These are phyloP conservation scores for Heterodera schachtii DNA, from an alignment of 1,140 invertebrate genomes.

Conservation along the genomic window DNA sequence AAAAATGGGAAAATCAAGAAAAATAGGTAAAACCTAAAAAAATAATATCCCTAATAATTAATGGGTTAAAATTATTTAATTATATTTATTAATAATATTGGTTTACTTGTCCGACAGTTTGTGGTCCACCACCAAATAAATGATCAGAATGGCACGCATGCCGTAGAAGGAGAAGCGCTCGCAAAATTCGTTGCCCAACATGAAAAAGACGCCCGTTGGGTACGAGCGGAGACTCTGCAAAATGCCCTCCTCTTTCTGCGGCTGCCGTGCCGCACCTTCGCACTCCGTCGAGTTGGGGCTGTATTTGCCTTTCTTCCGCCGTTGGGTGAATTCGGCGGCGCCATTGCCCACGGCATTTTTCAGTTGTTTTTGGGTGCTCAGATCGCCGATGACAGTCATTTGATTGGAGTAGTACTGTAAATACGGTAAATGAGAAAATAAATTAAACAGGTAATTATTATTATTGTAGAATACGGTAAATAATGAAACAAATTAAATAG, in stretches of 20 bases:
- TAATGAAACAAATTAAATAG: too few relatives aligned
- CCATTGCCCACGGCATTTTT: background rate
- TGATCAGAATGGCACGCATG: constrained; percentile 72
- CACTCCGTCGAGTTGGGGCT: background rate
- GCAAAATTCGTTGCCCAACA: constrained; percentile 92
- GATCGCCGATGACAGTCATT: constrained; percentile 11
- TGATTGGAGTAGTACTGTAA: background rate
- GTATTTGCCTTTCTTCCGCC: background rate
- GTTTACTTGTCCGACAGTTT: constrained; percentile 73
- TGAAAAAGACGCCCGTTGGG: constrained; percentile 87
- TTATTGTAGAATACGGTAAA: too few relatives aligned
- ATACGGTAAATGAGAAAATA: background rate
- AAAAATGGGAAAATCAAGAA: background rate
- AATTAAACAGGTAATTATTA: too few relatives aligned
- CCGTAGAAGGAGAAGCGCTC: constrained; percentile 94
- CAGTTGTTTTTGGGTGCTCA: constrained; percentile 1
- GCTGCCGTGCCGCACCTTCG: background rate
- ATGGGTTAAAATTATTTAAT: constrained; percentile 1
- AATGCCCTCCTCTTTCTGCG: constrained; percentile 34
- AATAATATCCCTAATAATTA: background rate
- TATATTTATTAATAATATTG: background rate
- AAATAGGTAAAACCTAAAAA: too few relatives aligned
- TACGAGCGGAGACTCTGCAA: constrained; percentile 45
- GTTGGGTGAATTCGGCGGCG: too few relatives aligned
- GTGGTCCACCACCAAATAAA: constrained; percentile 61